Evolutionary conservation across 2,888 invertebrate genomes (phyloP).

Genomic region (Spodoptera littoralis): DNA sequence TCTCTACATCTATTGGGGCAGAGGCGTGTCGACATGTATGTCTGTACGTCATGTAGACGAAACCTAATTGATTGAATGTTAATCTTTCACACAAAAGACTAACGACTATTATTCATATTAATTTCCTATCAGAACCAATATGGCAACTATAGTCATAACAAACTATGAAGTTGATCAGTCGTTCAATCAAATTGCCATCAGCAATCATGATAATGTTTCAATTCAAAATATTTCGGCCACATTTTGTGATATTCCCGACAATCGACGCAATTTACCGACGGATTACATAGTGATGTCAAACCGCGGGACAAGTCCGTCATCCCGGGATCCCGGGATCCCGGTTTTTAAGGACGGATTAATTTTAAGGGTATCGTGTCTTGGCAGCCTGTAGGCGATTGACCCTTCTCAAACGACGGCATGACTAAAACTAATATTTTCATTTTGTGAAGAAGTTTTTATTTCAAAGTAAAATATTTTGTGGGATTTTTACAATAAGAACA

Average conservation of each 20-base stretch:
- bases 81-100: too few species aligned
- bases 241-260: slow-evolving; percentile 32
- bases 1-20: too few species aligned
- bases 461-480: slow-evolving; percentile 13
- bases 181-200: slow-evolving; percentile 18
- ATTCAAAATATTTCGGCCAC: slow-evolving; percentile 31
- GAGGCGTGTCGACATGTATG: too few species aligned
- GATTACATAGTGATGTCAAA: slow-evolving; percentile 41
- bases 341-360: slow-evolving; percentile 47
- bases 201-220: slow-evolving; percentile 33
- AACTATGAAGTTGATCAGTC: slow-evolving; percentile 19
- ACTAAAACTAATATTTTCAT: slow-evolving; percentile 39
- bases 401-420: slow-evolving; percentile 48
- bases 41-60: too few species aligned
- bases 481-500: slow-evolving; percentile 21
- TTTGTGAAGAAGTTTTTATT: slow-evolving; percentile 22
- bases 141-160: background rate
- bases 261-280: slow-evolving; percentile 42
- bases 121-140: slow-evolving; percentile 5
- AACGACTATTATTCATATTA: too few species aligned
- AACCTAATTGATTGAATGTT: too few species aligned
- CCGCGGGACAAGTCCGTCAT: slow-evolving; percentile 29
- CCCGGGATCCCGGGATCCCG: slow-evolving; percentile 19
- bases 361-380: slow-evolving; percentile 36
- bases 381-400: slow-evolving; percentile 32